These are phyloP conservation scores for Lanius collurio DNA, from an alignment of 2,113 vertebrate genomes.

Conservation along the genomic window DNA sequence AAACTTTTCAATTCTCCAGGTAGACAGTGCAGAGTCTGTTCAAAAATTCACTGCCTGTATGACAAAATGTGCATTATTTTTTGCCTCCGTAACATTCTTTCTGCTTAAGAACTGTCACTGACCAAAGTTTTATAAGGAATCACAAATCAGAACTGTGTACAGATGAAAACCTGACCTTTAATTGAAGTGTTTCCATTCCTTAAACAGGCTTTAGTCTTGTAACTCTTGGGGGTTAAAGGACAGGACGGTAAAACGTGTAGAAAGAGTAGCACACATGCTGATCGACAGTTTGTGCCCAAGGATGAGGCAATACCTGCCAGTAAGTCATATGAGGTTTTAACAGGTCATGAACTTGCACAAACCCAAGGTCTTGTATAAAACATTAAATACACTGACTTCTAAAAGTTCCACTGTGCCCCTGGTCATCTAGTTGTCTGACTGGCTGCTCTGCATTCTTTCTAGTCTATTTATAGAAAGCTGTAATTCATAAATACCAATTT, in stretches of 20 bases:
- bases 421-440: background rate
- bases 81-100: background rate
- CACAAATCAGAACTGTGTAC: background rate
- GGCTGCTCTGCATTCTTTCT: background rate
- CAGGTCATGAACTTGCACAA: background rate
- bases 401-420: background rate
- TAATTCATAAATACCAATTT: background rate
- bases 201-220: background rate
- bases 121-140: background rate
- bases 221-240: background rate
- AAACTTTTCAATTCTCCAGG: background rate
- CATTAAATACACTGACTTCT: background rate
- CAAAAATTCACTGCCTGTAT: background rate
- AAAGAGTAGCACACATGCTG: background rate
- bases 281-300: background rate
- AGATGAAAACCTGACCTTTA: background rate
- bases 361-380: background rate
- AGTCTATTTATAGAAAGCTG: conserved; percentile 12
- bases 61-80: background rate
- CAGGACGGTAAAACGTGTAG: background rate
- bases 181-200: background rate
- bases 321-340: background rate
- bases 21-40: background rate
- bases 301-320: background rate
- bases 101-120: background rate